Percentiles rank a stretch among this genome's conserved stretches.
These are phyloP conservation scores for Ctena decussata DNA, from an alignment of 2,888 invertebrate species.

Conservation along the genomic window DNA sequence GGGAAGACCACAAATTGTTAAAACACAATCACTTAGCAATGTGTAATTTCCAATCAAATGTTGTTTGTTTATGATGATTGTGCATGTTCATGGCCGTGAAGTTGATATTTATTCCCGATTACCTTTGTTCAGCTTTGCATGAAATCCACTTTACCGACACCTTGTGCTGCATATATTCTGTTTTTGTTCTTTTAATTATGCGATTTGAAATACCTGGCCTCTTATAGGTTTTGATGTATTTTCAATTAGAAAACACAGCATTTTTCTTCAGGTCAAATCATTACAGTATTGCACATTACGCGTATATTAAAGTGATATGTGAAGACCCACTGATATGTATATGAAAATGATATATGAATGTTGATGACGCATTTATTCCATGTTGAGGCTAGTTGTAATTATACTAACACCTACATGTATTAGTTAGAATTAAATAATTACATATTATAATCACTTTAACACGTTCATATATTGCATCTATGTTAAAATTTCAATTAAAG, in stretches of 20 bases:
- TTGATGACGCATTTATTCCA: neutral
- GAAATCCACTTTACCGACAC: neutral
- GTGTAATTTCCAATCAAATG: neutral
- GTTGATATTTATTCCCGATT: neutral
- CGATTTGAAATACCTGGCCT: neutral
- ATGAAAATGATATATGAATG: neutral
- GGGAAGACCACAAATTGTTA: slow-evolving; percentile 7
- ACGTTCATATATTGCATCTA: neutral
- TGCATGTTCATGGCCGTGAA: neutral
- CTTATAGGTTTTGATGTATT: no score
- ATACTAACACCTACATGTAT: neutral
- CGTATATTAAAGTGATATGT: neutral
- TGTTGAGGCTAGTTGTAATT: neutral
- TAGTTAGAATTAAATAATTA: neutral
- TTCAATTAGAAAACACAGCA: no score
- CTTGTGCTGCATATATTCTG: neutral
- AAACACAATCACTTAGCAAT: neutral
- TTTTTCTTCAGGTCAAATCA: no score
- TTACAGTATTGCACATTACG: neutral
- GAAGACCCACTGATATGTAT: no score
- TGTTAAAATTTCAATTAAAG: no score
- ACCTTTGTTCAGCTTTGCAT: slow-evolving; percentile 10
- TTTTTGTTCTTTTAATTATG: neutral
- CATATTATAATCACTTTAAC: neutral
- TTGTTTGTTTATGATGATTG: neutral